Evolutionary conservation across 2,888 invertebrate species (phyloP).

Genomic region (Parnassius glacialis): DNA sequence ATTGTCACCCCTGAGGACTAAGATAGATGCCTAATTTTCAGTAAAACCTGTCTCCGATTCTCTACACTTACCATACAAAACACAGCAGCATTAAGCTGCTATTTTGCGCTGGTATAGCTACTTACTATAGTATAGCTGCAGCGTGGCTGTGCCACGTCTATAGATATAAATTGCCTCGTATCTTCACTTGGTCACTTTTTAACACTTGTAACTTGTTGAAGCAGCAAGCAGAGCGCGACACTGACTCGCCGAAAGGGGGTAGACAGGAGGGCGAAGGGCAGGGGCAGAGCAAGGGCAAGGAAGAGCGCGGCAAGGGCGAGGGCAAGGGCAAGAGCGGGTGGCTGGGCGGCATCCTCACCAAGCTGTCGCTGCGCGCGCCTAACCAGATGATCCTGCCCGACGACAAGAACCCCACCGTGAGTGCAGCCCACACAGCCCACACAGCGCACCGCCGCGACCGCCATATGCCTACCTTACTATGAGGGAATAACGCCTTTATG

Average conservation of each 20-base stretch:
- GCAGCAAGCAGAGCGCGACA: conserved; percentile 82
- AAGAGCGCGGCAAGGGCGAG: conserved; percentile 26
- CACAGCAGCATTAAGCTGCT: too few relatives aligned
- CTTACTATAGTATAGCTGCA: too few relatives aligned
- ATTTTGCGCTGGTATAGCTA: too few relatives aligned
- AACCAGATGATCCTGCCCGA: conserved; percentile 98
- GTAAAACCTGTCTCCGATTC: too few relatives aligned
- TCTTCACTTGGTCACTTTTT: neutral
- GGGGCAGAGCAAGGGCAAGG: conserved; percentile 33
- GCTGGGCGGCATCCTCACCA: conserved; percentile 93
- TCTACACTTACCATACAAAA: too few relatives aligned
- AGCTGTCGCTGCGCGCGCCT: conserved; percentile 89
- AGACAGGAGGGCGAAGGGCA: conserved; percentile 23
- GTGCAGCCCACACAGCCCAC: conserved; percentile 41
- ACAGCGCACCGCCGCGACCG: conserved; percentile 23
- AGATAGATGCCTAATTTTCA: too few relatives aligned
- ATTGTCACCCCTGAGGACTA: too few relatives aligned
- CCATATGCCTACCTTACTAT: conserved; percentile 51
- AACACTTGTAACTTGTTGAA: neutral
- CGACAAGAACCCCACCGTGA: conserved; percentile 94
- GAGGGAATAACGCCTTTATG: neutral
- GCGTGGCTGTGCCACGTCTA: too few relatives aligned
- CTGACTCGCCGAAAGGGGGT: conserved; percentile 72
- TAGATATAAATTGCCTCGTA: too few relatives aligned
- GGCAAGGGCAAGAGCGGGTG: conserved; percentile 80